A percentile compares a stretch with the other conserved stretches of the same genome.
Conservation (phyloP, 2,888 invertebrate species). For the Odontocolon sp. region DNA sequence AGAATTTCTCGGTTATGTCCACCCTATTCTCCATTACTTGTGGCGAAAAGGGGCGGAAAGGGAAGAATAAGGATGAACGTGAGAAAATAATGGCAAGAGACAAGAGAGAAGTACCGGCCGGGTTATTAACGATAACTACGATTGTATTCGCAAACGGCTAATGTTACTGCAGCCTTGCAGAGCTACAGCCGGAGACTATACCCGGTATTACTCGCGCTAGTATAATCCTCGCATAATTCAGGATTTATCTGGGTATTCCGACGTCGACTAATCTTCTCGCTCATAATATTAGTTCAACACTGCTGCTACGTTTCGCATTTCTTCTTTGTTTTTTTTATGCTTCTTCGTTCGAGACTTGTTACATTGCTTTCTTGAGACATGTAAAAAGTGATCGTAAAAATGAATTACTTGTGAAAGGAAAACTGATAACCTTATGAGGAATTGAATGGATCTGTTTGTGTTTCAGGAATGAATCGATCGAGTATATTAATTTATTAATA, state of each 20-base stretch:
- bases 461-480: no score
- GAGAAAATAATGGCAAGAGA: not conserved
- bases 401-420: no score
- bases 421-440: no score
- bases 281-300: not conserved
- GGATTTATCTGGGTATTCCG: not conserved
- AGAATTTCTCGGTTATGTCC: slow-evolving; percentile 34
- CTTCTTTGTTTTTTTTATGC: not conserved
- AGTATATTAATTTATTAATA: no score
- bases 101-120: not conserved
- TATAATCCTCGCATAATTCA: not conserved
- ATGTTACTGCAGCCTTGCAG: no score
- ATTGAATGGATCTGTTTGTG: no score
- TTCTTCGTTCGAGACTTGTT: no score
- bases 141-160: not conserved
- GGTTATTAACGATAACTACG: slow-evolving; percentile 10
- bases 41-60: not conserved
- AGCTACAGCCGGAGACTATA: no score
- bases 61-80: not conserved
- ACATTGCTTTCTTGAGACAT: no score
- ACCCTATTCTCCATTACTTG: slow-evolving; percentile 3
- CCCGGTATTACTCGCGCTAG: not conserved
- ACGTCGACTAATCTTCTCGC: no score
- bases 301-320: not conserved
- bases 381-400: no score